phyloP scores from a whole-genome alignment of 1,140 invertebrate genomes.

The Calycopis cecrops region DNA sequence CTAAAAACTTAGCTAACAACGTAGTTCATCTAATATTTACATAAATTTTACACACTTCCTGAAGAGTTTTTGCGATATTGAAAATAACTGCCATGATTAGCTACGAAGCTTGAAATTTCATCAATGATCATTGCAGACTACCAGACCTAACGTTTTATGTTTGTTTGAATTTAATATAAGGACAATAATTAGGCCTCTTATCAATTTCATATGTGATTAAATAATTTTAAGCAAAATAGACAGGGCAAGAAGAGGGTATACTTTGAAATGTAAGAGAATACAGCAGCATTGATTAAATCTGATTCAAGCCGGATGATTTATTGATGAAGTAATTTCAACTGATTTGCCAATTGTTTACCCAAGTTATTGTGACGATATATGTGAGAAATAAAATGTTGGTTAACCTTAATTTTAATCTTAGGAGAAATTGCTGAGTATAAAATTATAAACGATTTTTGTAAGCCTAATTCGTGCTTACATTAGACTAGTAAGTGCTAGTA shows the following conservation, averaged over 20 bases:
- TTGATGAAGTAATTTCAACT: constrained; percentile 14
- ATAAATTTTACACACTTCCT: constrained; percentile 68
- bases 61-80: constrained; percentile 34
- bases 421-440: constrained; percentile 69
- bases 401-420: constrained; percentile 65
- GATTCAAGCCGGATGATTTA: constrained; percentile 10
- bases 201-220: background rate
- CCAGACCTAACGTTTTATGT: constrained; percentile 25
- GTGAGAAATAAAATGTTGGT: constrained; percentile 25
- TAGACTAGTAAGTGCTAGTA: constrained; percentile 68
- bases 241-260: background rate
- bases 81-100: constrained; percentile 43
- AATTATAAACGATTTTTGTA: constrained; percentile 71
- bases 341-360: constrained; percentile 14
- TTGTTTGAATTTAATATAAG: constrained; percentile 11
- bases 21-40: constrained; percentile 59
- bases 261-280: constrained; percentile 10
- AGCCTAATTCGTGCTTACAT: constrained; percentile 67
- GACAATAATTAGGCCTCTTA: constrained; percentile 15
- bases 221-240: background rate
- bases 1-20: constrained; percentile 56
- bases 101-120: constrained; percentile 68
- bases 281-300: constrained; percentile 18
- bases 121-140: constrained; percentile 62
- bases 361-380: constrained; percentile 3